Percentiles rank a stretch among this genome's conserved stretches.
Conservation (phyloP, 2,888 invertebrate genomes). For the Physocephala rufipes region DNA sequence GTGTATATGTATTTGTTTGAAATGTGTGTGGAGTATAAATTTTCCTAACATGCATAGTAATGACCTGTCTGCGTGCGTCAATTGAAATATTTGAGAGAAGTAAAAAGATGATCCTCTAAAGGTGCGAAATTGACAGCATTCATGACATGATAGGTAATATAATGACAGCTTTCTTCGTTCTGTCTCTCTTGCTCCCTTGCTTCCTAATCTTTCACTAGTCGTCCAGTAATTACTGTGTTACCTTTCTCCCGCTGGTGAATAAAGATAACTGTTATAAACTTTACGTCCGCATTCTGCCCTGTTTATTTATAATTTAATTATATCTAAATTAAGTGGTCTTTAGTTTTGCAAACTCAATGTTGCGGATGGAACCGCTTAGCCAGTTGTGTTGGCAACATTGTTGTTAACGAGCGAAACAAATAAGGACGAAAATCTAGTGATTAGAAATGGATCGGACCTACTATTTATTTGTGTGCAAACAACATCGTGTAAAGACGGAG, state of each 20-base stretch:
- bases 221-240: too few relatives aligned
- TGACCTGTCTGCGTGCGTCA: neutral
- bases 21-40: slow-evolving; percentile 53
- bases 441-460: too few relatives aligned
- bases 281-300: neutral
- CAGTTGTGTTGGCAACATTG: too few relatives aligned
- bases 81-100: neutral
- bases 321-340: neutral
- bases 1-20: too few relatives aligned
- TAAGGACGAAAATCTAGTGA: too few relatives aligned
- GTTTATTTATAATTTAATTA: slow-evolving; percentile 10
- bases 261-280: neutral
- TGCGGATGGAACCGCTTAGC: neutral
- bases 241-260: neutral
- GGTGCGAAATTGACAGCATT: neutral
- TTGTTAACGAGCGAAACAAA: too few relatives aligned
- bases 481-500: too few relatives aligned
- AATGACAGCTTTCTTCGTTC: neutral
- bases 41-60: too few relatives aligned
- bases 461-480: too few relatives aligned
- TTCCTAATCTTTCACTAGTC: neutral
- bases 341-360: neutral
- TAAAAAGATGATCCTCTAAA: neutral
- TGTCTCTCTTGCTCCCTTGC: neutral
- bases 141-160: neutral